A percentile compares a stretch with the other conserved stretches of the same genome.
Conservation (phyloP, 2,113 vertebrate genomes). For the Nothobranchius kuhntae region DNA sequence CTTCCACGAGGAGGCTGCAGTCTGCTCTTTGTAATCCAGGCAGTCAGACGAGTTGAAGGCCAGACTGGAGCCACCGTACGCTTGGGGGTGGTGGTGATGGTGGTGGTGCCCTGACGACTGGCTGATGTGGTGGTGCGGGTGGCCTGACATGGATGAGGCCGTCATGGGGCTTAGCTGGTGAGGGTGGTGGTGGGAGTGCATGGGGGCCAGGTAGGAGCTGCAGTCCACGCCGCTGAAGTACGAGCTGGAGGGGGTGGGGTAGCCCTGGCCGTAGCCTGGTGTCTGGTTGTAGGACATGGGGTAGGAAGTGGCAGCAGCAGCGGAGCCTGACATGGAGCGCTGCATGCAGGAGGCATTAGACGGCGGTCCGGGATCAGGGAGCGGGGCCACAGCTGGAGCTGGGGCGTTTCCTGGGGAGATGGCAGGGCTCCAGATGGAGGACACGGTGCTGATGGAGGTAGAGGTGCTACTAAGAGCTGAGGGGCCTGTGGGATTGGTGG, state of each 20-base stretch:
- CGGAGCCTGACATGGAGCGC: constrained; percentile 81
- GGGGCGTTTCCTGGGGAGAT: constrained; percentile 90
- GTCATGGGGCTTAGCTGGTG: constrained; percentile 98
- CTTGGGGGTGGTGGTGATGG: constrained; percentile 92
- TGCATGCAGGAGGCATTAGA: constrained; percentile 95
- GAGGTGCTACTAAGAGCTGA: constrained; percentile 78
- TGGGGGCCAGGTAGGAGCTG: constrained; percentile 93
- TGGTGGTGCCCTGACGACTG: constrained; percentile 92
- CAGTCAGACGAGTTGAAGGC: constrained; percentile 97
- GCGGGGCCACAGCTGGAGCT: constrained; percentile 79
- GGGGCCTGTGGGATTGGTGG: constrained; percentile 79
- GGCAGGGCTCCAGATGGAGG: constrained; percentile 97
- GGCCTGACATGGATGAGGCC: constrained; percentile 89
- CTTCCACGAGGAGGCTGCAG: constrained; percentile 91
- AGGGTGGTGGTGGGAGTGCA: constrained; percentile 94
- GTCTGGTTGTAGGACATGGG: constrained; percentile 94
- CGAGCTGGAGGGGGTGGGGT: constrained; percentile 88
- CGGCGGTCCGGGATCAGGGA: constrained; percentile 84
- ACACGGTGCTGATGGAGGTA: constrained; percentile 87
- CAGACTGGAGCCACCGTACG: constrained; percentile 86
- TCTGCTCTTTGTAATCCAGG: constrained; percentile 99
- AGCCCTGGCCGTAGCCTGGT: constrained; percentile 90
- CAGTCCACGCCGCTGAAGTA: constrained; percentile 97
- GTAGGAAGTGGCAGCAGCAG: constrained; percentile 83
- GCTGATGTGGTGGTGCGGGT: constrained; percentile 89